Evolutionary conservation across 2,797 vertebrate genomes (phyloP), one percentile per base, ranked within the genome.

Genomic region (Setipinna tenuifilis): DNA sequence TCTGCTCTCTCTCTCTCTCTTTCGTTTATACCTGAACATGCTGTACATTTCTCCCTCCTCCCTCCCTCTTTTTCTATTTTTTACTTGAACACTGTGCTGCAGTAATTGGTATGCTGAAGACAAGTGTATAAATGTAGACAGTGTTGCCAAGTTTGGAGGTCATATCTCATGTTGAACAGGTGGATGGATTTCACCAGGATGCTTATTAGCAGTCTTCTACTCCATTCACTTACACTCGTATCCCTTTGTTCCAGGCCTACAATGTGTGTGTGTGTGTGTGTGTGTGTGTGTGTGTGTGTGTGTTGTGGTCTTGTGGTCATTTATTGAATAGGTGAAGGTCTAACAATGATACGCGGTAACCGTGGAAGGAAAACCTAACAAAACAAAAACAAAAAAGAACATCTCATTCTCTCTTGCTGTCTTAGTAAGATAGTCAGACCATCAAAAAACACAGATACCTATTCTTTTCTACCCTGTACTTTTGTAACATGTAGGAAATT

Each of bases 261-360:
- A 10, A 0, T 54, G 50, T 54, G 50, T 54, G 50, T 14, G 50
- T 54, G 50, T 54, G 50, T 54, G 50, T 54, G 50, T 54, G 46
- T 16, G 25, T 57, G 83, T 78, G 83, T 54, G 83, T 50, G 83
- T 11, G 83, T 35, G 28, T 54, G 19, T 58, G 58, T 28, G 31
- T 21, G 35, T 57, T 82, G 48, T 58, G 31, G n/a, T n/a, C 35
- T 25, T 28, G 23, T 65, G 62, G 3, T 65, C 28, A 25, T 65
- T 65, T 65, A 12, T 65, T 65, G 62, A 65, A 25, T 65, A 25
- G 10, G 23, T 65, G 25, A 9, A 62, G 61, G 61, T 11, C 61
- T 62, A 62, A 23, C 11, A 23, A 65, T n/a, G n/a, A 25, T 25
- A 41, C 35, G 35, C 5, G 35, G 35, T 41, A 41, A 41, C 35